Evolutionary conservation across 2,888 invertebrate genomes (phyloP).

Genomic region (Archaeoteleia sp.): DNA sequence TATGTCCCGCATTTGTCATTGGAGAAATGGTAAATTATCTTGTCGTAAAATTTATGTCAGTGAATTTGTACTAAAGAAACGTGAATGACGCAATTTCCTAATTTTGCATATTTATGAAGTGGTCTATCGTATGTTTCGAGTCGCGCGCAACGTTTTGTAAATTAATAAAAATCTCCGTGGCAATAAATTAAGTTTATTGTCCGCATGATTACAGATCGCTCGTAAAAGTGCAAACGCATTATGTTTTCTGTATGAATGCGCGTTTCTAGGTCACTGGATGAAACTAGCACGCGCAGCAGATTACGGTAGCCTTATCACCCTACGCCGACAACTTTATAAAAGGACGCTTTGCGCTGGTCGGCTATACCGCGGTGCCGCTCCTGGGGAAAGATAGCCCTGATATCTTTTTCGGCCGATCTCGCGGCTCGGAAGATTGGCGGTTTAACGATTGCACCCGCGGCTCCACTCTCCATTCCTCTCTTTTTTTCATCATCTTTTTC

Average conservation of each 20-base stretch:
- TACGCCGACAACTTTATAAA: slow-evolving; percentile 47
- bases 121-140: slow-evolving; percentile 5
- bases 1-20: too few species aligned
- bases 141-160: background rate
- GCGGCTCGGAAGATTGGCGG: slow-evolving; percentile 16
- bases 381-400: slow-evolving; percentile 14
- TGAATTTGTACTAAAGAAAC: background rate
- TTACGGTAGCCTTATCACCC: slow-evolving; percentile 49
- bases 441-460: slow-evolving; percentile 10
- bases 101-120: too few species aligned
- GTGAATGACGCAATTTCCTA: background rate
- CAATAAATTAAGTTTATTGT: slow-evolving; percentile 31
- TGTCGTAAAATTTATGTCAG: too few species aligned
- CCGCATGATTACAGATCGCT: slow-evolving; percentile 22
- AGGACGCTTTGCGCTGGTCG: slow-evolving; percentile 23
- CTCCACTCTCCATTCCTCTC: background rate
- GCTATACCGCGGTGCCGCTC: slow-evolving; percentile 14
- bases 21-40: too few species aligned
- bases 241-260: slow-evolving; percentile 19
- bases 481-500: too few species aligned
- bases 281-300: slow-evolving; percentile 40
- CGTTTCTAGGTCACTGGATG: slow-evolving; percentile 20
- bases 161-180: slow-evolving; percentile 23
- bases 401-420: slow-evolving; percentile 37
- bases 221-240: slow-evolving; percentile 27